These are phyloP conservation scores for Rhopilema esculentum DNA, from an alignment of 30 jellyfish, hydroid and myxozoan species.

Conservation along the genomic window DNA sequence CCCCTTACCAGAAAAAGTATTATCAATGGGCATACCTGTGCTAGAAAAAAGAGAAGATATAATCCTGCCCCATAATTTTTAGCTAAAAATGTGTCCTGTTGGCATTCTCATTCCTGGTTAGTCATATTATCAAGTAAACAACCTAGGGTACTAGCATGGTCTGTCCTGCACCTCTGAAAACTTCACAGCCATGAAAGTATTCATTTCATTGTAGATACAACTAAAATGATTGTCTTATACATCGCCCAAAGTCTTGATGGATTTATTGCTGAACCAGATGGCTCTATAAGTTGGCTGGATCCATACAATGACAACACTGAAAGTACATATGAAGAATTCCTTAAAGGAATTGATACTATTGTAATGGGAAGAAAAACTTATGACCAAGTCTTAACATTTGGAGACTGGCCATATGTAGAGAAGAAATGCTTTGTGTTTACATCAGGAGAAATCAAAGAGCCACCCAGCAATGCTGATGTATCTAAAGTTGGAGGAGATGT, in stretches of 20 bases:
- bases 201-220: neutral
- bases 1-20: no score
- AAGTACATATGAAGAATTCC: conserved; percentile 17
- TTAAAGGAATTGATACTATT: conserved; percentile 21
- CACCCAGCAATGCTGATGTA: conserved; percentile 51
- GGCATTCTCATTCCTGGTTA: no score
- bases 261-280: conserved; percentile 59
- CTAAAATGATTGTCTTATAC: conserved; percentile 44
- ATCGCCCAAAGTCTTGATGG: conserved; percentile 76
- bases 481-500: conserved; percentile 46
- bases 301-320: conserved; percentile 33
- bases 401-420: conserved; percentile 64
- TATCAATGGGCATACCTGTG: no score
- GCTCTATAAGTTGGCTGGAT: conserved; percentile 53
- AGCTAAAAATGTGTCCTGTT: no score
- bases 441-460: conserved; percentile 25
- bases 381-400: conserved; percentile 52
- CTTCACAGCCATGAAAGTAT: neutral
- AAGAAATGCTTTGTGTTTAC: conserved; percentile 56
- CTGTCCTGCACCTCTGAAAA: no score
- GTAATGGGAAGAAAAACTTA: conserved; percentile 61
- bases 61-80: no score
- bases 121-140: no score
- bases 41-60: no score
- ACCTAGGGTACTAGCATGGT: no score